Evolutionary conservation across 2,797 vertebrate genomes (phyloP), one percentile per base, ranked within the genome.

Genomic region (Rhinogobio ventralis): DNA sequence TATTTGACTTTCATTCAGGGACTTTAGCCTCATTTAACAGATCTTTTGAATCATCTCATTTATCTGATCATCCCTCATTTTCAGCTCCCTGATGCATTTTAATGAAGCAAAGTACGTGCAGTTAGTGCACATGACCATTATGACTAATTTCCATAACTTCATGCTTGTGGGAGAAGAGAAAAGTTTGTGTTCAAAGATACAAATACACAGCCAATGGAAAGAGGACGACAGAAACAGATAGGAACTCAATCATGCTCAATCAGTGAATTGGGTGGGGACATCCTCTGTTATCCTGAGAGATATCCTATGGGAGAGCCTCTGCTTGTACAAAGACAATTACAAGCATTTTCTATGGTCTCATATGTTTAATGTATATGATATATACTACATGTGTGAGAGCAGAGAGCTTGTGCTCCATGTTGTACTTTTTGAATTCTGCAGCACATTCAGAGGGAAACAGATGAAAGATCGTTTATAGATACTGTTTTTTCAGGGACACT

Each of bases 181-280:
- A 57, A 36, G 75, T 25, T 69, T 36, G 64, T 45, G 42, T 25
- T 49, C 39, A 36, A 13, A 84, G 76, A 79, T 79, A 72, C n/a
- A 28, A 73, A 73, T 5, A 36, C 19, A 60, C 23, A 69, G 14
- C 51, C 75, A 85, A 79, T 77, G 64, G 36, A 57, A 68, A 68
- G 23, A 78, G 49, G 39, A 11, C 19, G 4, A 30, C 14, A 20
- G 23, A 13, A 76, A 53, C 9, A 8, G 82, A 84, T 17, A 57
- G 25, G 25, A 67, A 17, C 72, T 15, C 30, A 53, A 7, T 75
- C 9, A 39, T 9, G 36, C 28, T 49, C 14, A 30, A 64, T 64
- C 25, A 30, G 55, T 30, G 62, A 53, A 62, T 79, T 7, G 83
- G 83, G 83, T 85, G 83, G 23, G 76, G 55, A 85, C 76, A 79